Base-by-base conservation (phyloP, 2,888 invertebrate genomes). In the Cantharis rufa region DNA sequence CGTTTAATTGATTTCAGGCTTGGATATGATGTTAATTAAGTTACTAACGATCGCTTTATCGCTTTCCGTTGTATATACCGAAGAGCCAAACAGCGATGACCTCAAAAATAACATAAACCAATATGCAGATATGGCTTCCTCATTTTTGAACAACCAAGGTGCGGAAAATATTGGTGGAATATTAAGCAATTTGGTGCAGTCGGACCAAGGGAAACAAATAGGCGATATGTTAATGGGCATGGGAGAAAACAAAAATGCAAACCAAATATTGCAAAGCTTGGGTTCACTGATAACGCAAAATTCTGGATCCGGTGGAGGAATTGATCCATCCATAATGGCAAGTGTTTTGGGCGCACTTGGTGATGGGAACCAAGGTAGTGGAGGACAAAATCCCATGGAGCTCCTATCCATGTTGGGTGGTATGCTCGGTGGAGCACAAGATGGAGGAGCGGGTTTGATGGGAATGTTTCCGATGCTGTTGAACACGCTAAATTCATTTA, bases 131-230 rank as follows among this genome's bases (percentile, higher is more conserved):
- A 90, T 93, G 76, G 94, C 94, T 0, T 91, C 92, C 2, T 90
- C 92, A 15, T 90, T 95, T 74, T 89, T 95, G 63, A 91, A 92
- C 83, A 85, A 87, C 15, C 85, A 86, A 69, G 85, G 87, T 62
- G 83, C 86, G 10, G 84, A 86, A 70, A 91, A 91, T 1, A 88
- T 95, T 0, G 93, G 93, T 1, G 92, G 91, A 10, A 88, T 94
- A 69, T 89, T 95, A 10, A 92, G 92, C 1, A 91, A 90, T 28
- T 89, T 95, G 69, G 91, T 95, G 90, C 93, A 94, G 82, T 91
- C 93, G 0, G 93, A 92, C 72, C 90, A 90, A 24, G 92, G 91
- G 1, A 92, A 92, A 84, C 91, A 91, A 82, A 84, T 92, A 16
- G 89, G 88, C 0, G 84, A 88, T 1, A 82, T 89, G 80, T 15